Evolutionary conservation across 2,113 vertebrate species (phyloP), one percentile per base, ranked within the genome.

Genomic region (Platichthys flesus): DNA sequence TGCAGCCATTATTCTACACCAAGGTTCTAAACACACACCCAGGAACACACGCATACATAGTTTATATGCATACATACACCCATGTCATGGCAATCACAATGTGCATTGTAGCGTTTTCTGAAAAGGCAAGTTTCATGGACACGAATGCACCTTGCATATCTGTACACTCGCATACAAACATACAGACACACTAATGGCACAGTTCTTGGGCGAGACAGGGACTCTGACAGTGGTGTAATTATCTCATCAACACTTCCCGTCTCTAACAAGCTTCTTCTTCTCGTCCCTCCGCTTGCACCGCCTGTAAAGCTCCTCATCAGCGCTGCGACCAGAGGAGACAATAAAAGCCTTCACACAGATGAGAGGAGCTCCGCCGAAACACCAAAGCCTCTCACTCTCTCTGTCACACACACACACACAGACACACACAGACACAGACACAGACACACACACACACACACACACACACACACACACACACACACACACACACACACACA

Each of bases 161-260:
- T 47, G 14, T 57, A 40, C 21, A 68, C 69, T 31, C 31, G 6
- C 28, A 31, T 31, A 31, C 31, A 31, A 72, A 37, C 24, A 35
- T 55, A 47, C 47, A 69, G 23, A 77, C 62, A 67, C 62, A 57
- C 5, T 57, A 71, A 84, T 69, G 62, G 65, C 49, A 21, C 69
- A 72, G 60, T 71, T 79, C 70, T 83, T 28, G 49, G 72, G 67
- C 76, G 21, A 86, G 80, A 89, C 81, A 61, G 81, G 47, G 69
- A 76, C 76, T 5, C 52, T 85, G 90, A 87, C 90, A 88, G 86
- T 78, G 83, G 73, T 85, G 89, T 89, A 91, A 92, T 92, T 88
- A 92, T 89, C 88, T 89, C 86, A 90, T 90, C 89, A 91, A 88
- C 91, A 90, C 86, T 83, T 90, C 86, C 67, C 68, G 75, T 55